phyloP scores from a whole-genome alignment of 2,797 vertebrate genomes.

The Tolypeutes matacus region DNA sequence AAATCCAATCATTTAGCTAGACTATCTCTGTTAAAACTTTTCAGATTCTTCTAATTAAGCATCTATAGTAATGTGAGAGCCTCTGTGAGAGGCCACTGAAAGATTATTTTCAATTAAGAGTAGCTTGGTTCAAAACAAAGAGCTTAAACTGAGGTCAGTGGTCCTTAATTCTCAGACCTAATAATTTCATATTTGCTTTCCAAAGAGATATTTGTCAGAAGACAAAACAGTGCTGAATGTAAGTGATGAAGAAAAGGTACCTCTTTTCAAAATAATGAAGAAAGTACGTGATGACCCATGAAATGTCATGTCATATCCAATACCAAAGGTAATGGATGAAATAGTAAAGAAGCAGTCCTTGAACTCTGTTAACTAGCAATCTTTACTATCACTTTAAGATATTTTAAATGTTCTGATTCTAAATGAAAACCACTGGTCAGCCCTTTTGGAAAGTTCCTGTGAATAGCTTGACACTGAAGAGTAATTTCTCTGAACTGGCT shows the following conservation, averaged over 20 bases:
- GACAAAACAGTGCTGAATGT: background rate
- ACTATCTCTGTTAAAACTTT: background rate
- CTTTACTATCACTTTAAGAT: background rate
- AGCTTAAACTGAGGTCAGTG: background rate
- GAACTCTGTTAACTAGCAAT: background rate
- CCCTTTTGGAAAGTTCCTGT: background rate
- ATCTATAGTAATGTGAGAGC: background rate
- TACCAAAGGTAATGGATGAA: background rate
- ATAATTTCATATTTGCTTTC: slow-evolving; percentile 24
- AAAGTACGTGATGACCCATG: background rate
- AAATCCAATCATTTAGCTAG: background rate
- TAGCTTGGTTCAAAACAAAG: slow-evolving; percentile 50
- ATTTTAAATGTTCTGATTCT: slow-evolving; percentile 2
- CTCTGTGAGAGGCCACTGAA: background rate
- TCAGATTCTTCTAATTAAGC: background rate
- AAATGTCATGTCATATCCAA: background rate
- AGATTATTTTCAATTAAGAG: slow-evolving; percentile 1
- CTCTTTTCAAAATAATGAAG: background rate
- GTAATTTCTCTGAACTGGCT: background rate
- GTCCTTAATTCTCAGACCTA: background rate
- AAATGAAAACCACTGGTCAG: background rate
- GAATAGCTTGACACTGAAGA: background rate
- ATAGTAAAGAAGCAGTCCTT: background rate
- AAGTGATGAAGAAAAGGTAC: background rate
- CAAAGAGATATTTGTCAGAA: background rate